Evolutionary conservation across 2,888 invertebrate genomes (phyloP).

Genomic region (Opisthograptis luteolata): DNA sequence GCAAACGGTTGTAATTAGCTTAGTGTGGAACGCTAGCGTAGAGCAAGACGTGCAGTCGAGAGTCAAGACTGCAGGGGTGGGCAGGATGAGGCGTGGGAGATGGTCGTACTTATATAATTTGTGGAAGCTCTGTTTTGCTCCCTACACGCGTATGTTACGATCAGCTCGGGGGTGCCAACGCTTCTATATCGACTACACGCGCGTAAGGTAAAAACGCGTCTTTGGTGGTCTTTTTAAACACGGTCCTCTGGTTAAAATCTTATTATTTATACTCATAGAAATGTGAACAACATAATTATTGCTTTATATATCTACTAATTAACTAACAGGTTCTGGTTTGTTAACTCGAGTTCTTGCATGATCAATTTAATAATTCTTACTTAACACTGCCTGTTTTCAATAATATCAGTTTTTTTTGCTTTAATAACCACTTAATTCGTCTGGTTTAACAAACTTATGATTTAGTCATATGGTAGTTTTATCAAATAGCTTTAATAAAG

Average conservation of each 20-base stretch:
- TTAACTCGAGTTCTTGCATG: neutral
- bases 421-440: neutral
- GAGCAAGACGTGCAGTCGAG: conserved; percentile 50
- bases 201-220: no score
- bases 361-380: neutral
- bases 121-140: no score
- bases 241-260: no score
- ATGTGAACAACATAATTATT: no score
- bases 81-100: conserved; percentile 30
- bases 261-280: no score
- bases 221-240: no score
- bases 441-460: neutral
- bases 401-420: neutral
- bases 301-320: neutral
- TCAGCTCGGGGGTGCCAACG: no score
- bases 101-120: no score
- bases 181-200: no score
- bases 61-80: conserved; percentile 62
- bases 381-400: neutral
- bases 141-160: no score
- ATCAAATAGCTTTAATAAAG: neutral
- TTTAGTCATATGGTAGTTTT: neutral
- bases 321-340: neutral
- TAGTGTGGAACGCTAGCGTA: conserved; percentile 65
- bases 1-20: conserved; percentile 52